Evolutionary conservation across 2,888 invertebrate genomes (phyloP), one percentile per base, ranked within the genome.

Genomic region (Campaea margaritaria): DNA sequence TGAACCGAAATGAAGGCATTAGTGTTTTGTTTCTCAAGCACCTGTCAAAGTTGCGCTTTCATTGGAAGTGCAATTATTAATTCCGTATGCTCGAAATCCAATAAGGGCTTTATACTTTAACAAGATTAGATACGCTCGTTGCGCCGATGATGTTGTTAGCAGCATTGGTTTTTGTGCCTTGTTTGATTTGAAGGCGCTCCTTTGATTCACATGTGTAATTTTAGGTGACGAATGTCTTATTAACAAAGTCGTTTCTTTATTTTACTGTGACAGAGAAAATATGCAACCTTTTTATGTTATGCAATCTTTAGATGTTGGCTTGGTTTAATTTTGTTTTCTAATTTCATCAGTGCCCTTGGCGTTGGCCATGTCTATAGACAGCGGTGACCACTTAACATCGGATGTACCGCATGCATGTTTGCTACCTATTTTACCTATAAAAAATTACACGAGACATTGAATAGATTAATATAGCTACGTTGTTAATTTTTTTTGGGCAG

Each of bases 61-160:
- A 77, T 83, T 81, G 78, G 73, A 65, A 70, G 73, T 74, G 83
- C 81, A 88, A 91, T 91, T 90, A 91, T 83, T 87, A 84, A 91
- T 91, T 91, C 83, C 64, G 83, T 87, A 91, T 87, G 91, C 82
- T 72, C 81, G 85, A 82, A 86, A 85, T 86, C 82, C 87, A 88
- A 90, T 87, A 86, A 81, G 68, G 77, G 13, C 53, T 46, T 56
- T 57, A 57, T 80, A 77, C 75, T 84, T 81, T 83, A 85, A 83
- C 72, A 79, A 82, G 73, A 86, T 90, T 89, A 83, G 87, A 66
- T 70, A 88, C 80, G 91, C 90, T 86, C 68, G 87, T 89, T 89
- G 79, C 53, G 39, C 60, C 77, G 72, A 89, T 86, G 83, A 88
- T 85, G 87, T 90, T 89, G 89, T 91, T 90, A 89, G 86, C 79